Conservation (phyloP, 2,113 vertebrate genomes). For the Neopipo cinnamomea region DNA sequence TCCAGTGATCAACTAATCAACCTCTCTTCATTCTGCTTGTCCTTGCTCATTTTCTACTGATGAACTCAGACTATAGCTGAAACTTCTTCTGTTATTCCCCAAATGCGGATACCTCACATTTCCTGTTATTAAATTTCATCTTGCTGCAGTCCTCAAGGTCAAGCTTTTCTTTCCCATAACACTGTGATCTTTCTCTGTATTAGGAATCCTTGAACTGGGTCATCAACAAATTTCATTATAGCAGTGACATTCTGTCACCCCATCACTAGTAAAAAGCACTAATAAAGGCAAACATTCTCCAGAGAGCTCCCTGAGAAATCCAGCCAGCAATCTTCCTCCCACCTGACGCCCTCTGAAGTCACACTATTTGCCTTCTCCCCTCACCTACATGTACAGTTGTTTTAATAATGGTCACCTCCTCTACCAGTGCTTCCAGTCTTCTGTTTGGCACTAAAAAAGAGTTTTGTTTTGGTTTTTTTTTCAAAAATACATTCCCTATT, state of each 20-base stretch:
- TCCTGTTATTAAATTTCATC: constrained; percentile 14
- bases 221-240: constrained; percentile 11
- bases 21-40: neutral
- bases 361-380: neutral
- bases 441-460: neutral
- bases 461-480: neutral
- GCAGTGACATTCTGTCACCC: neutral
- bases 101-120: neutral
- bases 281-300: constrained; percentile 28
- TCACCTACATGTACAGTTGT: neutral
- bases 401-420: neutral
- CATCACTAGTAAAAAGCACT: neutral
- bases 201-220: constrained; percentile 12
- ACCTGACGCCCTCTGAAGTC: neutral
- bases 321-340: neutral
- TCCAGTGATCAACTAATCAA: neutral
- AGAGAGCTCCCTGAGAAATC: neutral
- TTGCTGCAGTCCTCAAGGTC: constrained; percentile 1
- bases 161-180: neutral
- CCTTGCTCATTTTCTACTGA: neutral
- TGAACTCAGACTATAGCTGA: neutral
- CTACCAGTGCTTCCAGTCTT: neutral
- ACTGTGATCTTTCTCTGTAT: neutral
- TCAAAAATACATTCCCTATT: neutral
- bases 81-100: neutral